phyloP scores from a whole-genome alignment of 2,113 vertebrate genomes.

The Thamnophis sirtalis region DNA sequence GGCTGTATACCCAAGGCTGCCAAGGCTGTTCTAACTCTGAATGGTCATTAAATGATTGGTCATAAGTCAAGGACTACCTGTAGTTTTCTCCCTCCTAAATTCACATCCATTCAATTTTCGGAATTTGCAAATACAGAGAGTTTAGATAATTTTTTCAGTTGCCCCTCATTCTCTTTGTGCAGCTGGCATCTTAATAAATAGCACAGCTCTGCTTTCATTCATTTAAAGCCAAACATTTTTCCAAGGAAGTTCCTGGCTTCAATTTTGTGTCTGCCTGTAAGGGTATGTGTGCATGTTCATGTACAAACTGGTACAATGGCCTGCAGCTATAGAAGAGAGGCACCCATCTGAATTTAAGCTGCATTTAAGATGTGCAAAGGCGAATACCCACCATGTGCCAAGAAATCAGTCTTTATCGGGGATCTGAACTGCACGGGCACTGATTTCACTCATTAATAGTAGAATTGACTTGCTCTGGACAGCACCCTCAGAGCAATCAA shows the following conservation, averaged over 20 bases:
- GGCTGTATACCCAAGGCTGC: not conserved
- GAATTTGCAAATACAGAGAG: not conserved
- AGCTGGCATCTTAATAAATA: constrained; percentile 5
- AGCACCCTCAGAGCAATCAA: not conserved
- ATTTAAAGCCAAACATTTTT: not conserved
- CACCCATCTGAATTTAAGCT: not conserved
- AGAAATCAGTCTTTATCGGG: not conserved
- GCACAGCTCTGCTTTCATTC: not conserved
- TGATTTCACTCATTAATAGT: not conserved
- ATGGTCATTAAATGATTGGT: not conserved
- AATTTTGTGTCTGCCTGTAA: not conserved
- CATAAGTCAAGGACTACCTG: not conserved
- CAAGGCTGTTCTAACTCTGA: not conserved
- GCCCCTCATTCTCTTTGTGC: not conserved
- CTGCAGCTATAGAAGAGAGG: not conserved
- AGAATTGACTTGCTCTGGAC: not conserved
- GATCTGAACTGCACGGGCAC: too few relatives aligned
- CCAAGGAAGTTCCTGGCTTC: not conserved
- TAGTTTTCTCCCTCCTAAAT: not conserved
- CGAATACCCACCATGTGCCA: not conserved
- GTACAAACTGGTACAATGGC: not conserved
- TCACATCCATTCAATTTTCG: not conserved
- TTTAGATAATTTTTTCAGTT: not conserved
- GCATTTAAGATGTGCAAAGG: not conserved
- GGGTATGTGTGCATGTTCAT: not conserved